Evolutionary conservation across 2,888 invertebrate species (phyloP).

Genomic region (Idaea dimidiata): DNA sequence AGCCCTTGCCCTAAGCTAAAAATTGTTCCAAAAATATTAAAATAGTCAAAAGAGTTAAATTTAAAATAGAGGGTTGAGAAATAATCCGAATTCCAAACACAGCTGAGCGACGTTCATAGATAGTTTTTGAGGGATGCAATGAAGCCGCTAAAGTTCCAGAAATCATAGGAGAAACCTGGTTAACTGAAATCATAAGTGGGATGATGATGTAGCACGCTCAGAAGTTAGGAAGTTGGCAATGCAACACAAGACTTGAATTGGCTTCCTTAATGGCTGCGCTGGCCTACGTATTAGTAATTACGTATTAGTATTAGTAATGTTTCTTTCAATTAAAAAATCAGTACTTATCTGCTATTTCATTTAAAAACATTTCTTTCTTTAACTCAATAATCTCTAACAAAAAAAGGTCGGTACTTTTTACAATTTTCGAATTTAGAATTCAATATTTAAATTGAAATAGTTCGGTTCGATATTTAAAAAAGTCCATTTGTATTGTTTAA

Average conservation of each 20-base stretch:
- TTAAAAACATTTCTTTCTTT: not conserved
- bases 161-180: too few relatives aligned
- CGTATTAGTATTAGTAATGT: too few relatives aligned
- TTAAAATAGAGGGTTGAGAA: constrained; percentile 71
- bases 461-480: constrained; percentile 25
- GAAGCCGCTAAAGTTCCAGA: not conserved
- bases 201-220: too few relatives aligned
- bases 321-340: too few relatives aligned
- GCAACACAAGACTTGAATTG: too few relatives aligned
- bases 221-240: too few relatives aligned
- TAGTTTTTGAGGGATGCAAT: constrained; percentile 20
- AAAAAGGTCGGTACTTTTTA: constrained; percentile 4
- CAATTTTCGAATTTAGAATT: constrained; percentile 10
- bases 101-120: constrained; percentile 52
- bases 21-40: constrained; percentile 76
- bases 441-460: constrained; percentile 1
- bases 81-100: constrained; percentile 75
- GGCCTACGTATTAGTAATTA: too few relatives aligned
- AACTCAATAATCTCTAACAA: not conserved
- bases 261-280: too few relatives aligned
- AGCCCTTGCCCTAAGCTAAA: constrained; percentile 69
- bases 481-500: constrained; percentile 49
- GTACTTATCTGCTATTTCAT: too few relatives aligned
- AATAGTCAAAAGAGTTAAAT: constrained; percentile 80
- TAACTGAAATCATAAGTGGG: too few relatives aligned